phyloP scores from a whole-genome alignment of 2,113 vertebrate genomes.

The Onychostoma macrolepis region DNA sequence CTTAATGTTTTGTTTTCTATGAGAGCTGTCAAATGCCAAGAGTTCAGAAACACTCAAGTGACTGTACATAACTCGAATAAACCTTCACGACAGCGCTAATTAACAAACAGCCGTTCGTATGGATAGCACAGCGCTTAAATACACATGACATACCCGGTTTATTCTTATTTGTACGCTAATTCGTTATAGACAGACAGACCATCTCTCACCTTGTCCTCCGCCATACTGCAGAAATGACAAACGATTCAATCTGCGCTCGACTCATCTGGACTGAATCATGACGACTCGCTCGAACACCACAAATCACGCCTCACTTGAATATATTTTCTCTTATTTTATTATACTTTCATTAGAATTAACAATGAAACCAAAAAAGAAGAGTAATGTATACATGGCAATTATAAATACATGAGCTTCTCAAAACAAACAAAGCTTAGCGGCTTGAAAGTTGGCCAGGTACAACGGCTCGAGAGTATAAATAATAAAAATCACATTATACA shows the following conservation, averaged over 20 bases:
- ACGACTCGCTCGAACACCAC: background rate
- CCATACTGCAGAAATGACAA: slow-evolving; percentile 61
- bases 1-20: background rate
- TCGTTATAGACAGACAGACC: background rate
- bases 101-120: background rate
- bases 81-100: background rate
- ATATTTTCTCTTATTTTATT: background rate
- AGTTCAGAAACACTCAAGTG: background rate
- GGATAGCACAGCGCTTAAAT: background rate
- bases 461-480: background rate
- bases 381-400: background rate
- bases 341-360: background rate
- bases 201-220: slow-evolving; percentile 72
- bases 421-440: background rate
- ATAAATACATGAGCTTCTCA: background rate
- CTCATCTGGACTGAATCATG: slow-evolving; percentile 27
- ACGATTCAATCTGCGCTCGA: slow-evolving; percentile 35
- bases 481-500: background rate
- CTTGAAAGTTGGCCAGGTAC: background rate
- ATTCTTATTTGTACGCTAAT: background rate
- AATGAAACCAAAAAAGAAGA: background rate
- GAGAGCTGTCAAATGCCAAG: background rate
- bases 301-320: background rate
- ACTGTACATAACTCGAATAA: background rate
- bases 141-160: background rate